Percentiles rank a stretch among this genome's conserved stretches.
Conservation (phyloP, 2,888 invertebrate species). For the Andrena trimmerana region DNA sequence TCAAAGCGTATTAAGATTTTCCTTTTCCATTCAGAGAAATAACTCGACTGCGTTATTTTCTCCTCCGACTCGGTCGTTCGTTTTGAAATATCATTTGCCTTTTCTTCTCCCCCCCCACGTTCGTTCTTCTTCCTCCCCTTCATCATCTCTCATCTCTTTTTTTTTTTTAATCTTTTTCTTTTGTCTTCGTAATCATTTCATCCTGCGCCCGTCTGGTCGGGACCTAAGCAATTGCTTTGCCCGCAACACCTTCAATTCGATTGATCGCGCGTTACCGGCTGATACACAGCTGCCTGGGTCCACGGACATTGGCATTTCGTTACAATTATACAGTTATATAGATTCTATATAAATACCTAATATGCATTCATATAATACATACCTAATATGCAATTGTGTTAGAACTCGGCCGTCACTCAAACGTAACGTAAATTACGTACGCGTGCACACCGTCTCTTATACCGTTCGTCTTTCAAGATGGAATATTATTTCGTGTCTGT, state of each 20-base stretch:
- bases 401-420: slow-evolving; percentile 81
- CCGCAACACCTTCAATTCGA: slow-evolving; percentile 73
- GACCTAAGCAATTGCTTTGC: slow-evolving; percentile 77
- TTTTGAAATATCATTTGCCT: slow-evolving; percentile 56
- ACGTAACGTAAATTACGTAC: slow-evolving; percentile 79
- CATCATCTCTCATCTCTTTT: slow-evolving; percentile 7
- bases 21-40: slow-evolving; percentile 60
- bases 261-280: slow-evolving; percentile 68
- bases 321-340: slow-evolving; percentile 85
- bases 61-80: slow-evolving; percentile 58
- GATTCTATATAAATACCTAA: slow-evolving; percentile 85
- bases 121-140: slow-evolving; percentile 7
- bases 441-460: slow-evolving; percentile 68
- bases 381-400: slow-evolving; percentile 84
- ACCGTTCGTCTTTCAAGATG: slow-evolving; percentile 64
- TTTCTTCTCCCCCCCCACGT: slow-evolving; percentile 31
- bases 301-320: slow-evolving; percentile 84
- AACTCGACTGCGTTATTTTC: slow-evolving; percentile 68
- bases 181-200: slow-evolving; percentile 65
- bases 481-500: slow-evolving; percentile 39
- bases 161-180: slow-evolving; percentile 49
- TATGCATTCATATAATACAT: slow-evolving; percentile 85
- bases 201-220: slow-evolving; percentile 76
- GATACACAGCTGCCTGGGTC: slow-evolving; percentile 79
- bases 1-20: slow-evolving; percentile 78